Percentiles rank a stretch among this genome's conserved stretches.
These are phyloP conservation scores for Cosmia trapezina DNA, from an alignment of 2,888 invertebrate species.

Conservation along the genomic window DNA sequence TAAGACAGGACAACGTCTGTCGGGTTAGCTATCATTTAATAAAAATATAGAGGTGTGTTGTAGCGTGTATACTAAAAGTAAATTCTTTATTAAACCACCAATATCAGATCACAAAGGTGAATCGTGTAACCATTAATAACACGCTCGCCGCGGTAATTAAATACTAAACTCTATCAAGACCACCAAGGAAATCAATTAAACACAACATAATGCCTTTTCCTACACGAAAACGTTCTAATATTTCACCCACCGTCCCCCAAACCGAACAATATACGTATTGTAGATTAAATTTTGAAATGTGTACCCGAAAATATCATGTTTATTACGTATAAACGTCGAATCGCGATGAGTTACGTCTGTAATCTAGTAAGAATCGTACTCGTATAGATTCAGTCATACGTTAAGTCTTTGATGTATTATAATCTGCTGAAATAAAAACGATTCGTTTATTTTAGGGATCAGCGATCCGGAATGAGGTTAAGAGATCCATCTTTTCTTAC, in stretches of 20 bases:
- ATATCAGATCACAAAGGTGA: conserved; percentile 31
- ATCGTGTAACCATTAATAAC: conserved; percentile 33
- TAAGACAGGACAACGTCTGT: no score
- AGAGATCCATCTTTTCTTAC: conserved; percentile 39
- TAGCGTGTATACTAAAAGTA: conserved; percentile 1
- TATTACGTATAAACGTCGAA: conserved; percentile 82
- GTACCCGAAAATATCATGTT: conserved; percentile 82
- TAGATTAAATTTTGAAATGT: conserved; percentile 71
- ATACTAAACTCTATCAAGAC: conserved; percentile 34
- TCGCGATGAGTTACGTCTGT: conserved; percentile 77
- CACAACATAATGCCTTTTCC: conserved; percentile 14
- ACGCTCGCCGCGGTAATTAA: conserved; percentile 35
- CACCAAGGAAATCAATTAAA: conserved; percentile 58
- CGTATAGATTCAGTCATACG: conserved; percentile 77
- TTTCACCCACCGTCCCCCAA: conserved; percentile 58
- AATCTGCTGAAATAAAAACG: conserved; percentile 83
- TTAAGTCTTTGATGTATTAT: conserved; percentile 85
- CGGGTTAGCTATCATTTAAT: no score
- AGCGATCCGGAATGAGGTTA: conserved; percentile 59
- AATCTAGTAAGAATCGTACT: conserved; percentile 76
- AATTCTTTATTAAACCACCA: conserved; percentile 32
- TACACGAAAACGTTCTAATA: conserved; percentile 42
- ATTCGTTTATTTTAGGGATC: conserved; percentile 74
- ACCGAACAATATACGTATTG: conserved; percentile 59
- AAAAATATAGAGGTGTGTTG: background rate